Conservation (phyloP, 2,113 vertebrate genomes). For the Hydrolagus affinis region DNA sequence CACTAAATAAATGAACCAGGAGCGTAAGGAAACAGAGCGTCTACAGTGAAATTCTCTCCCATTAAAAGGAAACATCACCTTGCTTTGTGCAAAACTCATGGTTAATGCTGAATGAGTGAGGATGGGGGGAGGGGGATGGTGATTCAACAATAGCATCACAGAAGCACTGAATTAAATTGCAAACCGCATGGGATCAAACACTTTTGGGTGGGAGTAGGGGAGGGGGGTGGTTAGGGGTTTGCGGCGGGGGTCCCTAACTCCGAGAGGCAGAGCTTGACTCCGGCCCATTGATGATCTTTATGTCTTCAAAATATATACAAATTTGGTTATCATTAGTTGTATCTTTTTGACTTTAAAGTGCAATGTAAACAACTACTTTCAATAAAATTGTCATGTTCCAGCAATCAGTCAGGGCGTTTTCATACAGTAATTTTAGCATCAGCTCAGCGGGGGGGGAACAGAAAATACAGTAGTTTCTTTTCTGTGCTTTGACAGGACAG, state of each 20-base stretch:
- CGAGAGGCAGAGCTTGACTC: too few relatives aligned
- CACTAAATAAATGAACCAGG: too few relatives aligned
- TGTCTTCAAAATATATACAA: conserved; percentile 42
- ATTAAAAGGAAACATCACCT: background rate
- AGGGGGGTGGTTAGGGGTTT: background rate
- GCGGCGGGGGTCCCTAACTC: background rate
- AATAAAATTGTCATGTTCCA: conserved; percentile 47
- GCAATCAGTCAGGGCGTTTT: conserved; percentile 51
- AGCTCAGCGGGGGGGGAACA: conserved; percentile 45
- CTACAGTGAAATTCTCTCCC: too few relatives aligned
- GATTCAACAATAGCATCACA: conserved; percentile 4
- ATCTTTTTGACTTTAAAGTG: conserved; percentile 46
- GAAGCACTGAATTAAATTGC: background rate
- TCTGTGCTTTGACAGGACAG: conserved; percentile 40
- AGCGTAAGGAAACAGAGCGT: background rate
- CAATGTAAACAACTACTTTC: conserved; percentile 45
- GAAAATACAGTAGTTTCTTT: conserved; percentile 39
- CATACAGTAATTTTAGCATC: conserved; percentile 46
- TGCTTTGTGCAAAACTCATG: background rate
- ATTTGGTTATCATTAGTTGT: conserved; percentile 41
- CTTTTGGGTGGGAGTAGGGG: background rate
- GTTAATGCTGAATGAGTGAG: background rate
- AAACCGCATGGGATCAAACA: conserved; percentile 21
- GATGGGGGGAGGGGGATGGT: too few relatives aligned
- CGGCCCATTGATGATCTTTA: conserved; percentile 31